Conservation (phyloP, 2,888 invertebrate species). For the Lochmaea crataegi region DNA sequence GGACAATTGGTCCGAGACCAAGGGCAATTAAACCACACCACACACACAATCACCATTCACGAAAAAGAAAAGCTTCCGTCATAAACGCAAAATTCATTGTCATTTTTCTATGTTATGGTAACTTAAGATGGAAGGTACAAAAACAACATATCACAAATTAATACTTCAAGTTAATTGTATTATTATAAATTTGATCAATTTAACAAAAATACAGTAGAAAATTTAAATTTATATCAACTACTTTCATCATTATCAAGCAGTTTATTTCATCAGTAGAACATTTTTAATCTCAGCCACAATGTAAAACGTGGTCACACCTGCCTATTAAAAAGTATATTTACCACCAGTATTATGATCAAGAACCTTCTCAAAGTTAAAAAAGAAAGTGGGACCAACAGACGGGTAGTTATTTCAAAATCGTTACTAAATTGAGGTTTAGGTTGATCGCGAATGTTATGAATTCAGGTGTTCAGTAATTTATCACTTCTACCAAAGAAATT, state of each 20-base stretch:
- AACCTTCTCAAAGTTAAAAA: background rate
- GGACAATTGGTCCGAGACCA: too few species aligned
- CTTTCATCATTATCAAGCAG: background rate
- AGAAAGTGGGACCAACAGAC: background rate
- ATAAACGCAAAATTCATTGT: background rate
- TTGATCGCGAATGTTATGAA: too few species aligned
- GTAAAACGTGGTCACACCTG: background rate
- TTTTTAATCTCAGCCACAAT: slow-evolving; percentile 11
- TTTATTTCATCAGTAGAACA: background rate
- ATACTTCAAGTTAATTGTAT: slow-evolving; percentile 4
- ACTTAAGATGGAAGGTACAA: slow-evolving; percentile 15
- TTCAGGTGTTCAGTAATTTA: too few species aligned
- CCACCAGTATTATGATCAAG: background rate
- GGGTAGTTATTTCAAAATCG: background rate
- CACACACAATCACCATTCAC: too few species aligned
- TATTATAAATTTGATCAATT: too few species aligned
- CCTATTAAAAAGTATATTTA: too few species aligned
- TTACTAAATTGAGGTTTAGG: too few species aligned
- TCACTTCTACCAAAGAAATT: too few species aligned
- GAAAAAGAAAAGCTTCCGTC: too few species aligned
- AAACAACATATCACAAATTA: slow-evolving; percentile 25
- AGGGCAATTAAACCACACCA: too few species aligned
- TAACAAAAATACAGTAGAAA: background rate
- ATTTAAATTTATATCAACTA: background rate
- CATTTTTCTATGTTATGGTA: background rate